A percentile compares a stretch with the other conserved stretches of the same genome.
These are phyloP conservation scores for Plagodis pulveraria DNA, from an alignment of 2,888 invertebrate genomes.

Conservation along the genomic window DNA sequence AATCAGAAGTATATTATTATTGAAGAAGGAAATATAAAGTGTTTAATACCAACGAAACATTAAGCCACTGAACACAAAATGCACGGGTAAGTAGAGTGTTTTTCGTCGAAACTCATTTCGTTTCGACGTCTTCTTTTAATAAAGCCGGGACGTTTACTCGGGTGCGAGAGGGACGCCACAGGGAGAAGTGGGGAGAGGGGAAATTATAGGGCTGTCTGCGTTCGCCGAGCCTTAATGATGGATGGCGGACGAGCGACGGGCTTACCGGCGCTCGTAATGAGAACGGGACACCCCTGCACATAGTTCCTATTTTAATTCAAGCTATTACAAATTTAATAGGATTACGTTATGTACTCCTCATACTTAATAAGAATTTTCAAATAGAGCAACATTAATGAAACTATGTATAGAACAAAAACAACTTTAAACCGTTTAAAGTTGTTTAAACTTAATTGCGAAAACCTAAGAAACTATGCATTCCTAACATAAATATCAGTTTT, in stretches of 20 bases:
- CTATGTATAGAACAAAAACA: too few species aligned
- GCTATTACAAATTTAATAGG: slow-evolving; percentile 39
- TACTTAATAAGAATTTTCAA: slow-evolving; percentile 14
- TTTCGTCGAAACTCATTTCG: slow-evolving; percentile 70
- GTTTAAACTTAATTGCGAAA: too few species aligned
- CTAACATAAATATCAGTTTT: too few species aligned
- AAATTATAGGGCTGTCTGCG: slow-evolving; percentile 80
- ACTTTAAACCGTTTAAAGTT: too few species aligned
- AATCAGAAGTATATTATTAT: slow-evolving; percentile 4
- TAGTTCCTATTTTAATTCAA: slow-evolving; percentile 47
- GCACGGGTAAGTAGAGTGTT: slow-evolving; percentile 44
- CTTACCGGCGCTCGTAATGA: slow-evolving; percentile 48
- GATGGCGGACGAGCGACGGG: slow-evolving; percentile 59
- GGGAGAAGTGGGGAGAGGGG: slow-evolving; percentile 50
- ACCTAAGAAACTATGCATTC: too few species aligned
- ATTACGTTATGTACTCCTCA: slow-evolving; percentile 23
- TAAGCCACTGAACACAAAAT: slow-evolving; percentile 56
- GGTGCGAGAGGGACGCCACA: slow-evolving; percentile 44
- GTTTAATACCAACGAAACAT: slow-evolving; percentile 40
- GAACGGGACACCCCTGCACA: slow-evolving; percentile 71
- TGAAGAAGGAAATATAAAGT: slow-evolving; percentile 25
- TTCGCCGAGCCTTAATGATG: slow-evolving; percentile 72
- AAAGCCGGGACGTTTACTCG: slow-evolving; percentile 51
- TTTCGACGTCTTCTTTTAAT: slow-evolving; percentile 71
- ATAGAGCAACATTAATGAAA: slow-evolving; percentile 14